phyloP scores from a whole-genome alignment of 1,140 invertebrate genomes.

The Nylanderia fulva region DNA sequence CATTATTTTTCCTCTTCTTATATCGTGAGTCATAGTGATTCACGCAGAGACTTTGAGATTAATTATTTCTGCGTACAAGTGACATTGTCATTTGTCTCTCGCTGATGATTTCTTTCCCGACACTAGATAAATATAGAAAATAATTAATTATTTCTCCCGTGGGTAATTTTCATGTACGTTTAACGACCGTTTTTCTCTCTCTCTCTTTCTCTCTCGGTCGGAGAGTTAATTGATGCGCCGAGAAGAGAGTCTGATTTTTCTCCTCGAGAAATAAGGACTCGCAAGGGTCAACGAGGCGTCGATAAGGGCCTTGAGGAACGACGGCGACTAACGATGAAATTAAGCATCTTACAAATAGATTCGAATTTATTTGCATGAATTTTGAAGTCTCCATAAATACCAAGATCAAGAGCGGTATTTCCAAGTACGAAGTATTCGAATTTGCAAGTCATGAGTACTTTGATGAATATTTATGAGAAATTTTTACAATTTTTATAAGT shows the following conservation, averaged over 20 bases:
- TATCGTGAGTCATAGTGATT: not conserved
- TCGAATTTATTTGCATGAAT: no score
- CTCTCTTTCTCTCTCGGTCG: not conserved
- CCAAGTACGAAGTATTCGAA: no score
- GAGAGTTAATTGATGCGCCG: not conserved
- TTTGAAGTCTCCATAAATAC: no score
- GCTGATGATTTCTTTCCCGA: not conserved
- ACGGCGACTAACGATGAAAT: no score
- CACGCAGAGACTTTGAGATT: not conserved
- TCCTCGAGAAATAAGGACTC: not conserved
- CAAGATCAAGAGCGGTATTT: no score
- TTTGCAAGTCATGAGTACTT: no score
- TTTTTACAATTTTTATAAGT: no score
- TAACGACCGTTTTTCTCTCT: not conserved
- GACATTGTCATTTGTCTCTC: no score
- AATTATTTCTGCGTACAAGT: not conserved
- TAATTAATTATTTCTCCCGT: not conserved
- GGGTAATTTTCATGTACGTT: not conserved
- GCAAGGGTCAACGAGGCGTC: slow-evolving; percentile 33
- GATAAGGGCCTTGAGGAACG: slow-evolving; percentile 27
- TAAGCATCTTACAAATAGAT: no score
- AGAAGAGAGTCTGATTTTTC: not conserved
- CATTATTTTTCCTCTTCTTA: no score
- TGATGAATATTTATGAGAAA: no score
- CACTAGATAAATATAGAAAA: not conserved